phyloP scores from a whole-genome alignment of 2,113 vertebrate species.

The Fregetta grallaria region DNA sequence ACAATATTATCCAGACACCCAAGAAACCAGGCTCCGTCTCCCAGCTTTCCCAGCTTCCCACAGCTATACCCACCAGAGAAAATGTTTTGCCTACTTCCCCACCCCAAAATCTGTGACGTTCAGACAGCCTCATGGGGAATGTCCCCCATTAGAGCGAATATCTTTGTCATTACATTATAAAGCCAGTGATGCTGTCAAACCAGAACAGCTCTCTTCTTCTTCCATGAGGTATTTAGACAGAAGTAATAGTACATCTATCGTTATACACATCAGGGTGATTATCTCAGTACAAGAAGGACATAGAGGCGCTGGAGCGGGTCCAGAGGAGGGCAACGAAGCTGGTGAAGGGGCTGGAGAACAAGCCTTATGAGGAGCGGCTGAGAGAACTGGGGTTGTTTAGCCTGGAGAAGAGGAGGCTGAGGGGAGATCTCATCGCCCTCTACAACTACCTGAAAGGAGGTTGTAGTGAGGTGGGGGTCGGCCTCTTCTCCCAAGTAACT shows the following conservation, averaged over 20 bases:
- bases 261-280: neutral
- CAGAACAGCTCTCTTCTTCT: neutral
- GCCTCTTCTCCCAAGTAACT: no score
- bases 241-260: neutral
- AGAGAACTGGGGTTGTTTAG: no score
- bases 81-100: neutral
- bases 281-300: no score
- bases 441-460: no score
- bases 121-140: neutral
- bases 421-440: no score
- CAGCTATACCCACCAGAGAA: neutral
- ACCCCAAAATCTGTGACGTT: neutral
- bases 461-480: no score
- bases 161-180: neutral
- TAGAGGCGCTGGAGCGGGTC: no score
- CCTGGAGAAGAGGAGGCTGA: no score
- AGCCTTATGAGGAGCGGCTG: no score
- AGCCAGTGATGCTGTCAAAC: neutral
- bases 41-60: neutral
- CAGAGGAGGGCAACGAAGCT: no score
- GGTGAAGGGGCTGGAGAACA: no score
- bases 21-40: neutral
- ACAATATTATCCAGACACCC: neutral
- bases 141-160: neutral
- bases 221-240: neutral